Evolutionary conservation across 2,113 vertebrate genomes (phyloP).

Genomic region (Burhinus oedicnemus): DNA sequence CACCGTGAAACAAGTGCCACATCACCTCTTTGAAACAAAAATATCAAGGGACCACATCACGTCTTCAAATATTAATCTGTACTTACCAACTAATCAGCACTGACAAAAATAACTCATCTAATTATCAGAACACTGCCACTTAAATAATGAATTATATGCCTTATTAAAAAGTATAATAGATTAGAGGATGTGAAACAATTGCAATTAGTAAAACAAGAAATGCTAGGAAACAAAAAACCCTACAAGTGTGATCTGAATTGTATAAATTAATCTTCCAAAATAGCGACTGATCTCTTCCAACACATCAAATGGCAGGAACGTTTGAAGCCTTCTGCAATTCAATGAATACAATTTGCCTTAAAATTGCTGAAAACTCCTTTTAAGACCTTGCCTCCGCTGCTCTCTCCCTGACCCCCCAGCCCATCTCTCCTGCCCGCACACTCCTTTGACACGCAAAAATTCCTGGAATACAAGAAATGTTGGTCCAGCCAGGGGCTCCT

Average conservation of each 20-base stretch:
- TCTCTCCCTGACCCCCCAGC: neutral
- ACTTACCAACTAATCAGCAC: conserved; percentile 21
- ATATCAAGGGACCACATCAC: neutral
- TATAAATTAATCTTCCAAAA: conserved; percentile 22
- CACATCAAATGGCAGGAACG: neutral
- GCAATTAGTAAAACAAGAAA: conserved; percentile 56
- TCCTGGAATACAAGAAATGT: neutral
- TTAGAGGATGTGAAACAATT: conserved; percentile 36
- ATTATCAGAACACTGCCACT: conserved; percentile 36
- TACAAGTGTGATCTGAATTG: conserved; percentile 18
- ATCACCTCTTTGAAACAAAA: conserved; percentile 9
- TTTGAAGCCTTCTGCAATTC: neutral
- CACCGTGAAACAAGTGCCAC: neutral
- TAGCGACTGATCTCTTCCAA: neutral
- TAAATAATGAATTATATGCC: conserved; percentile 9
- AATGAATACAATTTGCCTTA: neutral
- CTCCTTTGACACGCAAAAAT: accelerated
- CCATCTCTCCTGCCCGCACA: neutral
- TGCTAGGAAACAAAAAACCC: neutral
- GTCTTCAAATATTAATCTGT: conserved; percentile 16
- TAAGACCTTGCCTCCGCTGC: neutral
- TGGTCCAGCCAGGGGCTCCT: neutral
- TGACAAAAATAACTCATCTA: conserved; percentile 34
- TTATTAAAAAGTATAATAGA: conserved; percentile 60
- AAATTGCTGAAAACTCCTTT: neutral